These are phyloP conservation scores for Menidia beryllina DNA, from an alignment of 2,113 vertebrate species.

Conservation along the genomic window DNA sequence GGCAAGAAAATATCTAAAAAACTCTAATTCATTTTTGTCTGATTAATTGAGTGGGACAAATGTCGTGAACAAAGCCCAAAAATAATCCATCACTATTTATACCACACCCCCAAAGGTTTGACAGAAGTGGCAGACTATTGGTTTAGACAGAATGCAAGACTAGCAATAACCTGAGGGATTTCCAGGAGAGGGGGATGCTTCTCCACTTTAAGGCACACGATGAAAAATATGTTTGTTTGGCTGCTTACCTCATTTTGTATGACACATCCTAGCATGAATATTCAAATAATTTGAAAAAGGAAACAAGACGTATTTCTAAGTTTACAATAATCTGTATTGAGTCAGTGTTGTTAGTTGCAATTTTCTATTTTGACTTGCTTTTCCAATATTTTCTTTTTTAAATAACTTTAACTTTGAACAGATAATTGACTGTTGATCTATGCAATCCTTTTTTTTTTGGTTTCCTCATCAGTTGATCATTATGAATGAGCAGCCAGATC, in stretches of 20 bases:
- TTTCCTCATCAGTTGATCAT: constrained; percentile 20
- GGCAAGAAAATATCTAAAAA: neutral
- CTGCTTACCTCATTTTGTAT: too few species aligned
- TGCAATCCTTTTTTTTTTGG: neutral
- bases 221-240: too few species aligned
- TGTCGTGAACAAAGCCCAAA: neutral
- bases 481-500: constrained; percentile 20
- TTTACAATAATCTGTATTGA: constrained; percentile 1
- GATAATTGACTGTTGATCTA: too few species aligned
- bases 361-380: neutral
- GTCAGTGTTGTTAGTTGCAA: neutral
- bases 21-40: neutral
- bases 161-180: constrained; percentile 19
- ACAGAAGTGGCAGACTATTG: constrained; percentile 35
- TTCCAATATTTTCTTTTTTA: constrained; percentile 41
- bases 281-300: too few species aligned
- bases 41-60: neutral
- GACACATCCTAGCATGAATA: too few species aligned
- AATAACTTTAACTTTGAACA: too few species aligned
- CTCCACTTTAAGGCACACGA: neutral
- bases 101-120: neutral
- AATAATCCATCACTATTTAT: constrained; percentile 3
- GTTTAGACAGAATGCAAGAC: constrained; percentile 1
- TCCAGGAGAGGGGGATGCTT: constrained; percentile 8
- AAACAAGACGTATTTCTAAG: too few species aligned